Evolutionary conservation across 1,140 invertebrate genomes (phyloP).

Genomic region (Limonius californicus): DNA sequence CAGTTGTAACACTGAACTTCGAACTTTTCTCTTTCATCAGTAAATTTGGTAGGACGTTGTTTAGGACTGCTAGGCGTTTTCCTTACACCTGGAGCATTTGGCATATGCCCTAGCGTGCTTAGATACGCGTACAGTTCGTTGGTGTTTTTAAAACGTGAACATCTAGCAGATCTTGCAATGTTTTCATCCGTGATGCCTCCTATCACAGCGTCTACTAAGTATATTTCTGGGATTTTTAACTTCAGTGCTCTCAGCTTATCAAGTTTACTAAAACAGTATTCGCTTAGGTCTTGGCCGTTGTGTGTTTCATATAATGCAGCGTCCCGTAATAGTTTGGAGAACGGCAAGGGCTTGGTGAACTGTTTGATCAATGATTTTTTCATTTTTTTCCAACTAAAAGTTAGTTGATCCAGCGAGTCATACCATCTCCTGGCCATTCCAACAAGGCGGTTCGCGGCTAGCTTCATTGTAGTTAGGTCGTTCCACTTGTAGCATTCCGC

Average conservation of each 20-base stretch:
- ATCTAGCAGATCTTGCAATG: slow-evolving; percentile 8
- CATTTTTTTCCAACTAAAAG: not conserved
- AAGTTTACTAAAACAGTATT: slow-evolving; percentile 12
- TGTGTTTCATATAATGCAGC: slow-evolving; percentile 10
- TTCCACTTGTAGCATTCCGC: not conserved
- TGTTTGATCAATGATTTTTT: not conserved
- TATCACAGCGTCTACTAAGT: not conserved
- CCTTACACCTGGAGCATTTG: not conserved
- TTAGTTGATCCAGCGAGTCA: not conserved
- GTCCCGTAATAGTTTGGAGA: slow-evolving; percentile 1
- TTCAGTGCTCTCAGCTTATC: slow-evolving; percentile 5
- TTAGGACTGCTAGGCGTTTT: not conserved
- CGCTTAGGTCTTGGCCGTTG: slow-evolving; percentile 5
- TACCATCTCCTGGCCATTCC: not conserved
- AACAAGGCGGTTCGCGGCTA: not conserved
- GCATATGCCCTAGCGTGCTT: not conserved
- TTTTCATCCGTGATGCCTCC: not conserved
- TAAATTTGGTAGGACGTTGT: not conserved
- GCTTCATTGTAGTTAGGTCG: not conserved
- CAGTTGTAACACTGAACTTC: not conserved
- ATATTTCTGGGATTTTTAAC: not conserved
- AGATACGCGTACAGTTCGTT: slow-evolving; percentile 2
- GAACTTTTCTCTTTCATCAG: not conserved
- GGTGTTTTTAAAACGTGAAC: not conserved
- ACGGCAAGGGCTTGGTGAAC: not conserved